Percentiles rank a stretch among this genome's conserved stretches.
These are phyloP conservation scores for Betta splendens DNA, from an alignment of 2,797 vertebrate genomes.

Conservation along the genomic window DNA sequence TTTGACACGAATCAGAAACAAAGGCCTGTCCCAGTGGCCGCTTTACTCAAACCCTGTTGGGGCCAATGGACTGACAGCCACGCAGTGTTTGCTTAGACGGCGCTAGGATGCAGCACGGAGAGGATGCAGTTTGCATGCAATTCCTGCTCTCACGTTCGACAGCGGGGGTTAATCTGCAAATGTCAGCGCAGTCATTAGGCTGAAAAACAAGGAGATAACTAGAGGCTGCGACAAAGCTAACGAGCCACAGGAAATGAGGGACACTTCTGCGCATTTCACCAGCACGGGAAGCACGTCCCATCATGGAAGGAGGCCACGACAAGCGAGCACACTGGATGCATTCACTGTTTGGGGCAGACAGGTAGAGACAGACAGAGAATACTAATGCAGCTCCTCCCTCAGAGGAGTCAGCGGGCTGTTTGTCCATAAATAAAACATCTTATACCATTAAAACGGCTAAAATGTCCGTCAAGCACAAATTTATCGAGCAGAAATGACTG, in stretches of 20 bases:
- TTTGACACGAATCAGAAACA: not conserved
- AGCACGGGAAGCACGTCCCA: not conserved
- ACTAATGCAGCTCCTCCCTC: slow-evolving; percentile 25
- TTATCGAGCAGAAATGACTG: not conserved
- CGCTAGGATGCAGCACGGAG: not conserved
- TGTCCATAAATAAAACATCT: not conserved
- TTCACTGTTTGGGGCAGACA: slow-evolving; percentile 20
- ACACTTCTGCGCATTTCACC: slow-evolving; percentile 2
- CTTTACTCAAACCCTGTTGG: not conserved
- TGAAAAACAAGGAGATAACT: not conserved
- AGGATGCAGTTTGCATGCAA: not conserved
- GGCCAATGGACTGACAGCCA: not conserved
- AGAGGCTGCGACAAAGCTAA: slow-evolving; percentile 1
- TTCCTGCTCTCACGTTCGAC: fast-evolving
- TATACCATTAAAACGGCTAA: not conserved
- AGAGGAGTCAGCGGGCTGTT: not conserved
- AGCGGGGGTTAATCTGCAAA: not conserved
- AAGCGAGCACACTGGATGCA: not conserved
- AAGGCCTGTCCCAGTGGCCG: not conserved
- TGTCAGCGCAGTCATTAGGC: not conserved
- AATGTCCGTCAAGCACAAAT: not conserved
- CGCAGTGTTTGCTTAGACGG: not conserved
- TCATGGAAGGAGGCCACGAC: slow-evolving; percentile 7
- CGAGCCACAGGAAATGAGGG: not conserved
- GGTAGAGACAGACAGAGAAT: slow-evolving; percentile 25